phyloP scores from a whole-genome alignment of 2,797 vertebrate genomes.

The Muscicapa comitata region DNA sequence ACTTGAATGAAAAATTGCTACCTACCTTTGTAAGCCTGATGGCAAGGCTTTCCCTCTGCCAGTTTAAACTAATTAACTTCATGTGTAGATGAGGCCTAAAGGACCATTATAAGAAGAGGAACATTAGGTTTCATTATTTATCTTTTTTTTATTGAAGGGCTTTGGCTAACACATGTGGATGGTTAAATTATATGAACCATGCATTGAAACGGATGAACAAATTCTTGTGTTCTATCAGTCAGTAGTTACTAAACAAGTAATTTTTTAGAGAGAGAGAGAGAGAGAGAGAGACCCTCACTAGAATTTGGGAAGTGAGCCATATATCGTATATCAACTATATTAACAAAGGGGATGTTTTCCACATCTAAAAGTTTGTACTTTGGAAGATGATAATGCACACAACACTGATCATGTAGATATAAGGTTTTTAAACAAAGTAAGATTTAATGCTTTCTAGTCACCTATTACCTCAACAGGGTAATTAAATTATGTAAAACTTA shows the following conservation, averaged over 20 bases:
- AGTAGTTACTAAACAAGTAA: background rate
- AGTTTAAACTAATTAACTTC: constrained; percentile 35
- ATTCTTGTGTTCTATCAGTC: background rate
- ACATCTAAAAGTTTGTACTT: background rate
- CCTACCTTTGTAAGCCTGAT: background rate
- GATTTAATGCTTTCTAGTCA: constrained; percentile 1
- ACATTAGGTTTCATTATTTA: constrained; percentile 27
- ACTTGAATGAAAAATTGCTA: constrained; percentile 30
- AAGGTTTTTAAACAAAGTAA: constrained; percentile 2
- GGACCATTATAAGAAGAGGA: constrained; percentile 12
- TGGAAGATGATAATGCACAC: background rate
- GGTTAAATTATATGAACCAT: background rate
- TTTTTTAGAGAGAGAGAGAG: background rate
- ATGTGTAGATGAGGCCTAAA: constrained; percentile 26
- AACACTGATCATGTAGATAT: background rate
- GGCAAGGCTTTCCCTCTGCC: background rate
- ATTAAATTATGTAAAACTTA: constrained; percentile 25
- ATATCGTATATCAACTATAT: background rate
- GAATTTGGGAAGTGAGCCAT: background rate
- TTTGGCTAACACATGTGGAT: background rate
- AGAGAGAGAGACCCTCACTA: background rate
- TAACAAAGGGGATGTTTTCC: background rate
- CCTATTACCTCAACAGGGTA: constrained; percentile 1
- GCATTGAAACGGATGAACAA: background rate
- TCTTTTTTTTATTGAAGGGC: background rate